Conservation (phyloP, 2,113 vertebrate genomes). For the Ranitomeya imitator region DNA sequence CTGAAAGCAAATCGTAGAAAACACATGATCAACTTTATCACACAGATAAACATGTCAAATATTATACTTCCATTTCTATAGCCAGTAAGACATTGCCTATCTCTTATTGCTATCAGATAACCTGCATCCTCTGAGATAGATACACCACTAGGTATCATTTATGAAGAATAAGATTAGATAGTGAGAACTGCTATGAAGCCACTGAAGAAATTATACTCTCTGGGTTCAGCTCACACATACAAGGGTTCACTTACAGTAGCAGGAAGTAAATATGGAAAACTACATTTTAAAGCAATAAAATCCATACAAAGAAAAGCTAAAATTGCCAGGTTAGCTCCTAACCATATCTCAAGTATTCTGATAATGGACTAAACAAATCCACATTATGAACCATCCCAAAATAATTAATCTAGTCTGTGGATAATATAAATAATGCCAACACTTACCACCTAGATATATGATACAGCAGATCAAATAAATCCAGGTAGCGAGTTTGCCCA, state of each 20-base stretch:
- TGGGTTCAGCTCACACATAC: background rate
- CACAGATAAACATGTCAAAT: background rate
- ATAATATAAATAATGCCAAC: background rate
- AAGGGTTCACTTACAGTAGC: background rate
- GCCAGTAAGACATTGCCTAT: background rate
- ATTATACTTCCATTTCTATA: background rate
- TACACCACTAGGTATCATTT: background rate
- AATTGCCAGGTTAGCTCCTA: background rate
- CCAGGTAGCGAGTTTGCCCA: constrained; percentile 10
- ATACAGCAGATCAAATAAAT: constrained; percentile 13
- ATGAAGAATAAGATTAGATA: background rate
- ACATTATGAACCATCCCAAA: background rate
- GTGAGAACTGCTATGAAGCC: background rate
- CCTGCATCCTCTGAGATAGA: background rate
- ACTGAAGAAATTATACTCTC: background rate
- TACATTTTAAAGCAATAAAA: background rate
- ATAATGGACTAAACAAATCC: background rate
- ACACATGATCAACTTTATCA: no score
- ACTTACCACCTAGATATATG: background rate
- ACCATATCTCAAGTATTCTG: background rate
- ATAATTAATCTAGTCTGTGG: background rate
- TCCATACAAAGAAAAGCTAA: background rate
- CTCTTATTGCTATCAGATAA: background rate
- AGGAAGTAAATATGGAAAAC: background rate
- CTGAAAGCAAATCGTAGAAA: no score